Base-by-base conservation (phyloP, 1,140 invertebrate genomes). In the Drosophila trapezifrons region DNA sequence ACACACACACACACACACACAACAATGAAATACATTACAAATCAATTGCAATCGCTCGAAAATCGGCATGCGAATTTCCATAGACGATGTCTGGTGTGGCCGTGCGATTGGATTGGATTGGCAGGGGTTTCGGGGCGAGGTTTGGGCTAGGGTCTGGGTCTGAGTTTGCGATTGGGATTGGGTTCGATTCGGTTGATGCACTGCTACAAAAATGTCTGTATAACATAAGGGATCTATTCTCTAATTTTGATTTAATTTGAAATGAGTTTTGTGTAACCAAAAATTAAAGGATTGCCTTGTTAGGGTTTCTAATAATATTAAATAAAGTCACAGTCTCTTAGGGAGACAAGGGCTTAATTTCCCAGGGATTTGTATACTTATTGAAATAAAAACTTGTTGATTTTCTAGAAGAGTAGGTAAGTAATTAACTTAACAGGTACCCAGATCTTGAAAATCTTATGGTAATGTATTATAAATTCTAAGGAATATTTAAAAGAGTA, bases 11-110 rank as follows among this genome's bases (percentile, higher is more conserved):
- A 60, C 20, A 17, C 27, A 27, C 42, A 55, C 76, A 82, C 79
- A 78, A 87, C 83, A 87, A 89, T 87, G 83, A 87, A 87, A 87
- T 87, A 89, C 84, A 87, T 89, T 87, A 89, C 84, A 87, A 87
- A 87, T 87, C 83, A 87, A 87, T 87, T 87, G 83, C 84, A 87
- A 87, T 89, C 83, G 83, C 84, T 87, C 80, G 83, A 89, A 87
- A 87, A 87, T 87, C 83, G 83, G 80, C 83, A 78, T 89, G 78
- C 84, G 80, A 87, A 87, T 87, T 84, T 89, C 84, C 84, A 89
- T 87, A 89, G 84, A 87, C 79, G 76, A 79, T 83, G 84, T 79
- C 83, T 82, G 83, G 81, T 62, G 63, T 65, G 58, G 57, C 70
- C 65, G 37, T 66, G 65, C 65, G 62, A 69, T 69, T 74, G 64